Evolutionary conservation across 2,113 vertebrate genomes (phyloP), one percentile per base, ranked within the genome.

Genomic region (Paramisgurnus dabryanus): DNA sequence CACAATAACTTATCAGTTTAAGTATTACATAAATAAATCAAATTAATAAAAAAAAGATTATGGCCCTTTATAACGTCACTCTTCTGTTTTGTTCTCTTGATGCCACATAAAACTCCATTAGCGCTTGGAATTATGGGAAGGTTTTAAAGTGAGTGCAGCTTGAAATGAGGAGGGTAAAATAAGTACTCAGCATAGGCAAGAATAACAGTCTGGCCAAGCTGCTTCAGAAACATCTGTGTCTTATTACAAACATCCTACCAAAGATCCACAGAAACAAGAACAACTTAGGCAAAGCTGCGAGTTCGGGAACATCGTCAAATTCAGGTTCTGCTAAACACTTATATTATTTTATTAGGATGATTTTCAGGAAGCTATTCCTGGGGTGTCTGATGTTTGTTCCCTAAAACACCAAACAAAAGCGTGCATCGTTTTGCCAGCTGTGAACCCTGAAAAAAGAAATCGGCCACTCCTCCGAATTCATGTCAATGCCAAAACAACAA

Each of bases 101-200:
- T 71, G 80, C 55, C 87, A 89, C 89, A 94, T 92, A 90, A 95
- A 93, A 92, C 82, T 90, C 91, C 93, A 95, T 94, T 93, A 94
- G 93, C 90, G 88, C 90, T 91, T 89, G 92, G 93, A 90, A 94
- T 95, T 95, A 94, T 94, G 94, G 92, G 93, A 94, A 95, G 91
- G 91, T 93, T 95, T 95, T 91, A 94, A 94, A 94, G 91, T 88
- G 88, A 94, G 92, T 94, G 95, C 93, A 95, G 94, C 93, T 91
- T 93, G 79, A 91, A 94, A 94, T 92, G 93, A 94, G 57, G 79
- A 67, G 71, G 81, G 84, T 50, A 82, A 65, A 82, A 93, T 92
- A 86, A 87, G 91, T 91, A 90, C 92, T 92, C 86, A 90, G 94
- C 89, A 91, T 91, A 94, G 94, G 93, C 94, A 95, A 95, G 92